Base-by-base conservation (phyloP, 2,113 vertebrate genomes). In the Bos javanicus region DNA sequence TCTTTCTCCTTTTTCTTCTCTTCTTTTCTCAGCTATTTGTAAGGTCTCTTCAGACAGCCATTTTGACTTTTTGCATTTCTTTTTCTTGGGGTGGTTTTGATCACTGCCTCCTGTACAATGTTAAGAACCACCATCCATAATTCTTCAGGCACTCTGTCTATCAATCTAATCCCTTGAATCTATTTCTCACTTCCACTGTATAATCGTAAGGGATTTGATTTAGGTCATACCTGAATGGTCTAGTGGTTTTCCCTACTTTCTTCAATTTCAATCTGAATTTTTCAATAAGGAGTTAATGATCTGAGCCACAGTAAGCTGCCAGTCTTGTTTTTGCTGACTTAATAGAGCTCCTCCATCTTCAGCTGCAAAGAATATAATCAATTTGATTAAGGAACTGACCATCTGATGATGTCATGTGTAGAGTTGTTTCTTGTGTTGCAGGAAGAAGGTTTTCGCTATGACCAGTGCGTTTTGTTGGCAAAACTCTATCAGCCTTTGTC, bases 141-240 rank as follows among this genome's bases (percentile, higher is more conserved):
- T 36, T 71, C 64, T 71, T 71, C n/a, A 71, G 64, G 64, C 19
- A 36, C 19, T 71, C 30, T 33, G 60, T 64, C 17, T 12, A 36
- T 71, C 64, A 71, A 36, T 71, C 19, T 36, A 71, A 71, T 21
- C n/a, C n/a, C n/a, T 36, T 71, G n/a, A 36, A 36, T 36, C 64
- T 71, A 36, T 71, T 71, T 71, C n/a, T 71, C n/a, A 71, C 64
- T 71, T 71, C 19, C 1, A 11, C n/a, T 36, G 19, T 36, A 21
- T 36, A 36, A 11, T 71, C 2, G 0, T 36, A 11, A 71, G n/a
- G n/a, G n/a, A 36, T 36, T 71, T 36, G n/a, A 71, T 36, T 36
- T 71, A 71, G 64, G 64, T 36, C 17, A 36, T 71, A 71, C 64
- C 21, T 36, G n/a, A 11, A 71, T 71, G 62, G n/a, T 71, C 64